These are phyloP conservation scores for Cassiopea xamachana DNA, from an alignment of 30 jellyfish, hydroid and myxozoan genomes.

Conservation along the genomic window DNA sequence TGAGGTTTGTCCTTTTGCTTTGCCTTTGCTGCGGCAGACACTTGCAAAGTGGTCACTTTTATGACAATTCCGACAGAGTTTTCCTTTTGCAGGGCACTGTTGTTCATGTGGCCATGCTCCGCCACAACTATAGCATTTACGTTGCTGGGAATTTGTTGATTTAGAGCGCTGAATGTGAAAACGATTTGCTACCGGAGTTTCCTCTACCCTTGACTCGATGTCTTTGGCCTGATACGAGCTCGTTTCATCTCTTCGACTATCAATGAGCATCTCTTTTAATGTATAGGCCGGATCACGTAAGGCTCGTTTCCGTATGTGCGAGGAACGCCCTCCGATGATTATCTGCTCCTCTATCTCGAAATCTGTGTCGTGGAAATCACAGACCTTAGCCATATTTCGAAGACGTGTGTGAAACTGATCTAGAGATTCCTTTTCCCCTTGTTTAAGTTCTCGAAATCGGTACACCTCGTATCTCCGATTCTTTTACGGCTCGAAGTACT, in stretches of 20 bases:
- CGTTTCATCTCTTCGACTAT: conserved; percentile 47
- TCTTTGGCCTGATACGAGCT: conserved; percentile 36
- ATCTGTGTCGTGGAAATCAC: too few species aligned
- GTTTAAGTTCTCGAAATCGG: too few species aligned
- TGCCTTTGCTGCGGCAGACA: conserved; percentile 24
- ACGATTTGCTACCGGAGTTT: neutral
- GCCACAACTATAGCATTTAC: conserved; percentile 36
- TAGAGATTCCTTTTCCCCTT: too few species aligned
- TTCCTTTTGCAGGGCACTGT: conserved; percentile 42
- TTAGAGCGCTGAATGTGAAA: conserved; percentile 1
- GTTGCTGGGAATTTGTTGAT: neutral
- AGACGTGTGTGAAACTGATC: too few species aligned
- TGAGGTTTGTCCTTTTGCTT: neutral
- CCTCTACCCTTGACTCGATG: conserved; percentile 25
- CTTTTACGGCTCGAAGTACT: too few species aligned
- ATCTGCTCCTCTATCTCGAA: too few species aligned
- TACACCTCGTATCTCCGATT: too few species aligned
- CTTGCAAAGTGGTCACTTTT: conserved; percentile 35
- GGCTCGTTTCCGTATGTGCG: conserved; percentile 3
- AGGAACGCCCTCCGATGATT: too few species aligned
- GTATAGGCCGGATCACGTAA: conserved; percentile 34
- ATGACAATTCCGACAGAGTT: conserved; percentile 21
- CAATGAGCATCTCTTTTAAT: conserved; percentile 53
- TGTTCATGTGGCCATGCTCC: conserved; percentile 46
- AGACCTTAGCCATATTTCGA: too few species aligned